Base-by-base conservation (phyloP, 1,140 invertebrate genomes). In the Magallana angulata region DNA sequence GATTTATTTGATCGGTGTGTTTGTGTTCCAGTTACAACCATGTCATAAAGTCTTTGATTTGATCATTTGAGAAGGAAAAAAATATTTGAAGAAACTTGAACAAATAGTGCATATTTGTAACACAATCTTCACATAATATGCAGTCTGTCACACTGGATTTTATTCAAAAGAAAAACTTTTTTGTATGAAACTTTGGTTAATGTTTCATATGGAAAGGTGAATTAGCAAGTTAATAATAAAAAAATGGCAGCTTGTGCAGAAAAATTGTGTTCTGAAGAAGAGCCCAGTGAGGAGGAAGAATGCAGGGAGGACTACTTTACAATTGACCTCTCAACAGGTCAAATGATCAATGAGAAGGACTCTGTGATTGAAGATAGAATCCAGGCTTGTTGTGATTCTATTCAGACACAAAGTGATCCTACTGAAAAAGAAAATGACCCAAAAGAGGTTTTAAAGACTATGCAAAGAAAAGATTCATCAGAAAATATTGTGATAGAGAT, bases 401-500 rank as follows among this genome's bases (percentile, higher is more conserved):
- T n/a, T 7, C 6, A 64, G 14, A 48, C 36, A 48, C 36, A 48
- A 4, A 2, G 3, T 48, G 36, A 48, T 48, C 3, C 36, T 48
- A 18, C 16, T 8, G 24, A 76, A 30, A 30, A 36, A 24, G 24
- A 76, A 71, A 71, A 30, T 3, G 9, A 71, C 4, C 8, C 30
- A 36, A 76, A 30, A 76, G 68, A 76, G 9, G 8, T 24, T 76
- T 76, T 82, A 82, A 36, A 82, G 18, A 82, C 81, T 57, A 24
- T 57, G 8, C n/a, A 82, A 57, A 57, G 81, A 82, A 57, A 82
- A 58, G 81, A 82, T 82, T 82, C 81, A 30, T 82, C 81, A 6
- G 81, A 82, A 57, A 82, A 82, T 82, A 58, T 82, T 58, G 81
- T 82, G 12, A 82, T 82, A 57, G 81, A 82, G 81, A 82, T 82